Evolutionary conservation across 2,113 vertebrate species (phyloP).

Genomic region (Dipodomys stephensi): DNA sequence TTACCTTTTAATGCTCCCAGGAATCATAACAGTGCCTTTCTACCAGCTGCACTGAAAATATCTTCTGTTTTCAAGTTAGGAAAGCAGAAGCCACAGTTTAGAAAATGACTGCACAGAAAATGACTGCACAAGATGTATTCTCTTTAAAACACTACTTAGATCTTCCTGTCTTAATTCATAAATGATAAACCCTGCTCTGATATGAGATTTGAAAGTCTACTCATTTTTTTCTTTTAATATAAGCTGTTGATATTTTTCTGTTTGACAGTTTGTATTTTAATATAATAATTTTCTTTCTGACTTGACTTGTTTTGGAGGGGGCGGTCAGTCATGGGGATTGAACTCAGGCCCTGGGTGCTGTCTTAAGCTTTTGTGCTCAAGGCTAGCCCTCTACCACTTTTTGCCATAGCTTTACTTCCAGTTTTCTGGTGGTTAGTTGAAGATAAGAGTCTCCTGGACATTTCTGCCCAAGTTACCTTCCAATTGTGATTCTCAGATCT

Average conservation of each 20-base stretch:
- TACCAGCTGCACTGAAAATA: not conserved
- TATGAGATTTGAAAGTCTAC: not conserved
- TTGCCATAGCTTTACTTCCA: too few species aligned
- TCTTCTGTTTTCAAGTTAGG: not conserved
- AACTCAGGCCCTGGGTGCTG: too few species aligned
- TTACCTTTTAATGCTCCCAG: not conserved
- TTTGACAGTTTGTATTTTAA: not conserved
- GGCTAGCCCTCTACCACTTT: too few species aligned
- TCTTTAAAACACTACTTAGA: not conserved
- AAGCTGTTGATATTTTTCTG: not conserved
- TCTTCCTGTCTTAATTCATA: not conserved
- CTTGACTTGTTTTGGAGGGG: not conserved
- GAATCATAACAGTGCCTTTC: not conserved
- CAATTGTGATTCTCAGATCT: too few species aligned
- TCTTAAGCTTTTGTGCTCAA: too few species aligned
- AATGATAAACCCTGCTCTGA: not conserved
- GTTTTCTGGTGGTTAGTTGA: too few species aligned
- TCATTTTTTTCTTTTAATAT: not conserved
- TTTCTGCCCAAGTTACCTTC: too few species aligned
- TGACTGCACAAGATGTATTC: not conserved
- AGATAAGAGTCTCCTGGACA: too few species aligned
- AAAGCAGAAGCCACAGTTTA: not conserved
- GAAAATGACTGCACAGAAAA: not conserved
- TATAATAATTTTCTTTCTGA: constrained; percentile 11
- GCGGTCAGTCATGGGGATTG: too few species aligned